Evolutionary conservation across 1,140 invertebrate genomes (phyloP), one percentile per base, ranked within the genome.

Genomic region (Tetramorium parvispinum): DNA sequence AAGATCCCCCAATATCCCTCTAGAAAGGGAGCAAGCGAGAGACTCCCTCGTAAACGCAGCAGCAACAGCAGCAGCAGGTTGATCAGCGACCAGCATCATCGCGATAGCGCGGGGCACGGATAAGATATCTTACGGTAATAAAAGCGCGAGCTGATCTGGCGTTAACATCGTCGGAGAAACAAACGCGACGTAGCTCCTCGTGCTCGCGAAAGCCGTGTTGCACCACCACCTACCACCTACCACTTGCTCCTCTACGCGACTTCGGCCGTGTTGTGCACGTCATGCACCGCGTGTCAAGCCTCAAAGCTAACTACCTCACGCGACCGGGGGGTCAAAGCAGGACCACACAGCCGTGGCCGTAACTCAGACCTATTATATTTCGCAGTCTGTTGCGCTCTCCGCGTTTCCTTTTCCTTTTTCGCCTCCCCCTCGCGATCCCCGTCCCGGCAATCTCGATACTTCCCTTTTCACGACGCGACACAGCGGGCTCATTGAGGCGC

Each of bases 341-440:
- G 85, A 86, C 51, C 83, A 89, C 70, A 89, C 88, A 89, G 57
- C 70, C 88, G 66, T 55, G 83, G 55, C 55, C 87, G n/a, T 88
- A 89, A 86, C 83, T 86, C 83, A 89, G 70, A 59, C 83, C 85
- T 89, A 89, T 89, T 86, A 89, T 89, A 89, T 89, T 86, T 88
- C 66, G 66, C 73, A 88, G 87, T 85, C 78, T 77, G 66, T 75
- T 87, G 68, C 75, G 57, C 57, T 86, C 73, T 46, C 10, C 46
- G 8, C 61, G 40, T 59, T 55, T 76, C 13, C 49, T 21, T 27
- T 10, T 18, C 7, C 51, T 11, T 55, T 43, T 16, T 46, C 43
- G 43, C 43, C 40, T 6, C 8, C 24, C 27, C 63, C 24, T n/a
- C 7, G n/a, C 55, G 0, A 43, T 51, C 40, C 13, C 3, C 3